Evolutionary conservation across 1,140 invertebrate species (phyloP), one percentile per base, ranked within the genome.

Genomic region (Orussus abietinus): DNA sequence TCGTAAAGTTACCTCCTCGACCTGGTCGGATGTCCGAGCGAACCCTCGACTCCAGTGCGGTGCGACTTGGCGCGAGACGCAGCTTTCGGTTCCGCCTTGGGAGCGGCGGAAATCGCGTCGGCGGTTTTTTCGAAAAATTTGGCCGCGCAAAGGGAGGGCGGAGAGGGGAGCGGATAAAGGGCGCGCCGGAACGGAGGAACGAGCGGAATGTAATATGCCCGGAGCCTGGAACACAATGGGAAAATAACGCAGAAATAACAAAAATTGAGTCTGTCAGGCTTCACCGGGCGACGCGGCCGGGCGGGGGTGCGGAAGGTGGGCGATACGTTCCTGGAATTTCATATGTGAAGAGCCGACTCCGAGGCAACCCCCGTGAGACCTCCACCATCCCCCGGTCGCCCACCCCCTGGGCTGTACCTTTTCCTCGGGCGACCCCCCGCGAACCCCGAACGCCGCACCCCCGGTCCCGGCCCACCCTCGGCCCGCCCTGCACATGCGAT

Each of bases 121-220:
- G n/a, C n/a, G n/a, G n/a, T n/a, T n/a, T n/a, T n/a, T n/a, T n/a
- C n/a, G n/a, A n/a, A n/a, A n/a, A n/a, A n/a, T n/a, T n/a, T n/a
- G n/a, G n/a, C n/a, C n/a, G n/a, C n/a, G n/a, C n/a, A 49, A 42
- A 39, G 41, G 48, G 10, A 17, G 25, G 40, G 40, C 20, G 38
- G 40, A 41, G 36, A 47, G 20, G 22, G 29, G 38, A 17, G 37
- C 17, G 38, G 22, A 49, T 51, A 49, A 54, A 54, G 22, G 22
- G 22, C 6, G 22, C 22, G 22, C 6, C 6, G 22, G 22, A 25
- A 25, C n/a, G n/a, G 22, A 25, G n/a, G 22, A 25, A 6, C 22
- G 22, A 25, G 22, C n/a, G 22, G 22, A 25, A 25, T 25, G 22
- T 25, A 25, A 25, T 25, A 25, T 25, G 22, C 22, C n/a, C 6